phyloP scores from a whole-genome alignment of 2,113 vertebrate species.

The Bombycilla garrulus region DNA sequence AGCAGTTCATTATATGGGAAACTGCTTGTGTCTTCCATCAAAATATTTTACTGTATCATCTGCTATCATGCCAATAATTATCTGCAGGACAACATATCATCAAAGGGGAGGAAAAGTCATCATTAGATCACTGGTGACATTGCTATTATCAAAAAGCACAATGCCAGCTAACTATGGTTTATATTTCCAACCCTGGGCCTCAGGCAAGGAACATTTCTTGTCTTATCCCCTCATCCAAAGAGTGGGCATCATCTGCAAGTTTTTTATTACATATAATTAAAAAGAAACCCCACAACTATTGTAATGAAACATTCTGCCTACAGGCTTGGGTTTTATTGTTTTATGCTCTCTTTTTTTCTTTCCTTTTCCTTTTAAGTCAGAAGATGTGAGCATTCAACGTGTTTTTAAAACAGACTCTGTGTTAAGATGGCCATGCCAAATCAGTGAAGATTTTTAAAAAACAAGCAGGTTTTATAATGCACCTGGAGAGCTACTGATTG shows the following conservation, averaged over 20 bases:
- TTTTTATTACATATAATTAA: conserved; percentile 28
- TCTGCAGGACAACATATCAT: neutral
- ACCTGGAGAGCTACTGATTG: neutral
- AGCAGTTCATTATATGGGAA: neutral
- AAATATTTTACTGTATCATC: neutral
- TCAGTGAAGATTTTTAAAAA: neutral
- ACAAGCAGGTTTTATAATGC: neutral
- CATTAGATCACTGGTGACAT: neutral
- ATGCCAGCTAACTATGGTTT: neutral
- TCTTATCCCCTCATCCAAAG: neutral
- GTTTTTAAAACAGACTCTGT: neutral
- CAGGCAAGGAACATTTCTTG: neutral
- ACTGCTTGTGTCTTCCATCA: neutral
- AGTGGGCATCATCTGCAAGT: neutral
- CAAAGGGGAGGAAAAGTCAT: conserved; percentile 24
- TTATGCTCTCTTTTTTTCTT: neutral
- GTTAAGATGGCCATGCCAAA: neutral
- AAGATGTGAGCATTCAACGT: neutral
- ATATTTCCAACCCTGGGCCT: neutral
- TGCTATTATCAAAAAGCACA: neutral
- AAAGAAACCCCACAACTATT: neutral
- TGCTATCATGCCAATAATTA: neutral
- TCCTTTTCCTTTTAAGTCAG: neutral
- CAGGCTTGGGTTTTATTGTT: neutral
- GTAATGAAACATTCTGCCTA: conserved; percentile 4